phyloP scores from a whole-genome alignment of 2,888 invertebrate species.

The Eupithecia vulgata region DNA sequence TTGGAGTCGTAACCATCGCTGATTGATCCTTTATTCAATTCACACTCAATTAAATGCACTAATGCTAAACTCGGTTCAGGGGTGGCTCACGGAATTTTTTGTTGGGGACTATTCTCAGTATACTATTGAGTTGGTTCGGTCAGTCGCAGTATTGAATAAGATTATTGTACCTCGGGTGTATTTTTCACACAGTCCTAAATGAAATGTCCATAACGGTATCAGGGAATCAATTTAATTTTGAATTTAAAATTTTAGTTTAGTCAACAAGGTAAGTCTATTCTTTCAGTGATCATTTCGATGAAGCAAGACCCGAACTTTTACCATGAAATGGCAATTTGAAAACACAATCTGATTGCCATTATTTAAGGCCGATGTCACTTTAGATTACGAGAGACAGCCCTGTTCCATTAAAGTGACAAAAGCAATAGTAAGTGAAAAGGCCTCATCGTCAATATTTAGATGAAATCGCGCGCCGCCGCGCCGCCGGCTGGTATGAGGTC shows the following conservation, averaged over 20 bases:
- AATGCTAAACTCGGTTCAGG: conserved; percentile 49
- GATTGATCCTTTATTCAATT: conserved; percentile 62
- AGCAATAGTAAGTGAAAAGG: conserved; percentile 28
- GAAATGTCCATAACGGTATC: no score
- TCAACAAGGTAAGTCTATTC: not conserved
- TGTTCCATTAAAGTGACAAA: conserved; percentile 17
- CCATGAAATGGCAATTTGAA: not conserved
- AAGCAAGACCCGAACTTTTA: not conserved
- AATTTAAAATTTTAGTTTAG: no score
- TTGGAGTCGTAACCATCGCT: conserved; percentile 44
- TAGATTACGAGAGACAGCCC: conserved; percentile 21
- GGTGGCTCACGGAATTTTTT: not conserved
- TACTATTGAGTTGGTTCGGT: not conserved
- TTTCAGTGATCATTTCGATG: not conserved
- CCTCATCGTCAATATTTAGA: conserved; percentile 61
- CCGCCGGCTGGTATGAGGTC: conserved; percentile 55
- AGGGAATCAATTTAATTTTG: no score
- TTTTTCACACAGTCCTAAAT: no score
- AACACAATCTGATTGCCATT: not conserved
- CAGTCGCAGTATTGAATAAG: no score
- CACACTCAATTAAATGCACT: conserved; percentile 72
- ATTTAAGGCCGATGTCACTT: not conserved
- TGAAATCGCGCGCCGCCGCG: conserved; percentile 43
- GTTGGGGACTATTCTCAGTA: not conserved
- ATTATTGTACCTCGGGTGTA: no score